These are phyloP conservation scores for Solen grandis DNA, from an alignment of 1,140 invertebrate genomes.

Conservation along the genomic window DNA sequence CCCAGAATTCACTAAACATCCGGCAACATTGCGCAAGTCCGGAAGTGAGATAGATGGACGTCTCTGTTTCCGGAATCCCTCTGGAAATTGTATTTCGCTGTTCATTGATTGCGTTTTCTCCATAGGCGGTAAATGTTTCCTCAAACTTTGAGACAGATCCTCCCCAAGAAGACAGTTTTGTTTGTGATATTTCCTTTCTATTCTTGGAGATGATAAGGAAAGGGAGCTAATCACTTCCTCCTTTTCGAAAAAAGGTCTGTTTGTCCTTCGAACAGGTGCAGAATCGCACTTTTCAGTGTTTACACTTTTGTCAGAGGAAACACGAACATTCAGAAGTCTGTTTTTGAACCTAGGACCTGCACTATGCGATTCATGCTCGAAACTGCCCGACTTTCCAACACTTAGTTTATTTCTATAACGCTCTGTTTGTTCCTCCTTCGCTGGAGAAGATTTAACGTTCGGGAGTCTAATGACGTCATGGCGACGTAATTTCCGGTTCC, in stretches of 20 bases:
- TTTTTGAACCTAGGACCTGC: no score
- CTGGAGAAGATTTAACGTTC: conserved; percentile 35
- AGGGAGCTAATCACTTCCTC: conserved; percentile 3
- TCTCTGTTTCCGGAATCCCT: conserved; percentile 16
- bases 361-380: no score
- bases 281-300: conserved; percentile 21
- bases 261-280: background rate
- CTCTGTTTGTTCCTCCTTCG: no score
- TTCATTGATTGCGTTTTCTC: background rate
- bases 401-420: no score
- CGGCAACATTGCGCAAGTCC: conserved; percentile 40
- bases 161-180: conserved; percentile 45
- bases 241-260: background rate
- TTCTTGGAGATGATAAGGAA: conserved; percentile 29
- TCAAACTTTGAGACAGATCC: conserved; percentile 24
- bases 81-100: background rate
- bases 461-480: conserved; percentile 29
- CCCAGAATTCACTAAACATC: conserved; percentile 45
- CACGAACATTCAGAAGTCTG: no score
- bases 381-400: no score
- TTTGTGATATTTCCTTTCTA: conserved; percentile 28
- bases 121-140: conserved; percentile 20
- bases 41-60: conserved; percentile 50
- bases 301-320: background rate
- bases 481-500: conserved; percentile 18